Percentiles rank a stretch among this genome's conserved stretches.
phyloP scores from a whole-genome alignment of 1,140 invertebrate species.

The Brachystomella parvula region DNA sequence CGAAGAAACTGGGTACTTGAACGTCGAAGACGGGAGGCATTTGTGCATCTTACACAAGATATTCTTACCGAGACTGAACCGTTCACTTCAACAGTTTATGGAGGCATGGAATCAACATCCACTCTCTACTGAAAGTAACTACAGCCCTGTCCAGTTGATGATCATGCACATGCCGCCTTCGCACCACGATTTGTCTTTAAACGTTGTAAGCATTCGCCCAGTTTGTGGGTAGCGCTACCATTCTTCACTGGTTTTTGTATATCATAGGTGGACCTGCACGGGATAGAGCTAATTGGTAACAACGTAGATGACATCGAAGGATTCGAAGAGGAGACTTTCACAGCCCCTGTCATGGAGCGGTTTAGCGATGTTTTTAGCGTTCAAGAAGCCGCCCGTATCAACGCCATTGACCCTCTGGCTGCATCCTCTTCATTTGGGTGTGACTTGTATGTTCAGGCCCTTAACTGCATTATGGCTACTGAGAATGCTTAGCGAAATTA shows the following conservation, averaged over 20 bases:
- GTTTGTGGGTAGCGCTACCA: background rate
- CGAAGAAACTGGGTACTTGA: background rate
- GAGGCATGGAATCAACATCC: conserved; percentile 15
- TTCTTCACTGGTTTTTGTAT: too few species aligned
- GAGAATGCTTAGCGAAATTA: too few species aligned
- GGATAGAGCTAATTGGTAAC: too few species aligned
- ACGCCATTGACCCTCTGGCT: background rate
- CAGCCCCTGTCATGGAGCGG: too few species aligned
- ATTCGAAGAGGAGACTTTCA: too few species aligned
- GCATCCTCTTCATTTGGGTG: background rate
- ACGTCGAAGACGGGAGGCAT: background rate
- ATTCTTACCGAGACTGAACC: conserved; percentile 5
- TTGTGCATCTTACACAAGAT: background rate
- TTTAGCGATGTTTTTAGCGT: too few species aligned
- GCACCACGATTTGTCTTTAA: background rate
- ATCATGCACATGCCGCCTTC: conserved; percentile 7
- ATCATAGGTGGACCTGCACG: too few species aligned
- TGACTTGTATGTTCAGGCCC: background rate
- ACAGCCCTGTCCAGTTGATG: conserved; percentile 15
- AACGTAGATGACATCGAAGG: too few species aligned
- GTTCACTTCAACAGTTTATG: background rate
- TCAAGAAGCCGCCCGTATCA: too few species aligned
- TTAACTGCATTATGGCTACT: too few species aligned
- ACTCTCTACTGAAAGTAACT: conserved; percentile 9
- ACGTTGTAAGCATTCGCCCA: background rate